These are phyloP conservation scores for Palythoa caribaeorum DNA, from an alignment of 92 coral and sea anemone genomes.

Conservation along the genomic window DNA sequence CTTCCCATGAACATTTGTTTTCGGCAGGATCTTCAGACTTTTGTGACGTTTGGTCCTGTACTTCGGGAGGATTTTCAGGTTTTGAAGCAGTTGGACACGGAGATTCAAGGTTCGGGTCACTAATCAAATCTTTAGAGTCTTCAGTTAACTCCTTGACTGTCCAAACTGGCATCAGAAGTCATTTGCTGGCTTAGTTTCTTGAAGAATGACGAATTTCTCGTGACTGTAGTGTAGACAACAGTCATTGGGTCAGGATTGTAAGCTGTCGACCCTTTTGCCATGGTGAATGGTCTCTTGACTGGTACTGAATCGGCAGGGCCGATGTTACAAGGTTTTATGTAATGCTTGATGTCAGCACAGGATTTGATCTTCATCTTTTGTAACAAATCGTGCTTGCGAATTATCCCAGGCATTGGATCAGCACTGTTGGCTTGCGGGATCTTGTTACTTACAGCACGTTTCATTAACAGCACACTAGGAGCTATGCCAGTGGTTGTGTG, in stretches of 20 bases:
- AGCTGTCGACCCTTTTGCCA: conserved; percentile 41
- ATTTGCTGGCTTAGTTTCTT: conserved; percentile 5
- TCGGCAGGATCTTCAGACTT: neutral
- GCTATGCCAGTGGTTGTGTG: too few species aligned
- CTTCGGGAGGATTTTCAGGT: neutral
- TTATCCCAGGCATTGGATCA: too few species aligned
- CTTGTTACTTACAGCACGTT: conserved; percentile 35
- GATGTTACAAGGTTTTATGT: neutral
- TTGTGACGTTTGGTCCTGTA: neutral
- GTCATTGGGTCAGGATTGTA: conserved; percentile 16
- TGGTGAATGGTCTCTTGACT: conserved; percentile 59
- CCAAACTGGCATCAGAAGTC: neutral
- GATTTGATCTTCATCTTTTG: conserved; percentile 51
- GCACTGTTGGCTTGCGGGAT: conserved; percentile 32
- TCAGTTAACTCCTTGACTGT: neutral
- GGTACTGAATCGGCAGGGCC: conserved; percentile 48
- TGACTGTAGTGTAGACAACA: conserved; percentile 19
- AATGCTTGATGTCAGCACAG: conserved; percentile 42
- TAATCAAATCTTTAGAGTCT: neutral
- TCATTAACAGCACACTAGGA: neutral
- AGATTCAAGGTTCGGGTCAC: neutral
- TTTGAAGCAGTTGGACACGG: too few species aligned
- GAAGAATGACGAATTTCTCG: conserved; percentile 16
- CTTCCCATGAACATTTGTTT: neutral
- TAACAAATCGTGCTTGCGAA: neutral